Base-by-base conservation (phyloP, 2,888 invertebrate species). In the Eilema sororculum region DNA sequence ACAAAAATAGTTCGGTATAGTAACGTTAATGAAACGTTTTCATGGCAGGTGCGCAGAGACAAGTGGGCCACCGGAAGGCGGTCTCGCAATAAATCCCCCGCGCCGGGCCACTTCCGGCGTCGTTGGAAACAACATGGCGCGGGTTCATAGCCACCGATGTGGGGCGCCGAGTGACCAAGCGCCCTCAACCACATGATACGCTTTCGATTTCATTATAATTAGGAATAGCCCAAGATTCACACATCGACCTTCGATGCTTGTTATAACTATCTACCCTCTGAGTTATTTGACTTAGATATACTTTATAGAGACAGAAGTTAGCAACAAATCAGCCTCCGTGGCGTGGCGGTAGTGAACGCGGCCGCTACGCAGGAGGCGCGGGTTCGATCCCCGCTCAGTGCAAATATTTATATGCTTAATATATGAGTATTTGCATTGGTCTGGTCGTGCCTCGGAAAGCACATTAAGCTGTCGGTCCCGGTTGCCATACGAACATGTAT, bases 11-110 rank as follows among this genome's bases (percentile, higher is more conserved):
- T 77, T 60, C 72, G 46, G 61, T 74, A 64, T 72, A 74, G 70
- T 71, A 64, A 68, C 70, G 77, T 69, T 78, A 84, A 77, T 80
- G 67, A 75, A 84, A 74, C 71, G 75, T 82, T 85, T 84, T 81
- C 80, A 82, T 80, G 82, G 84, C 89, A 88, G 88, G 90, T 90
- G 89, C 83, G 80, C 87, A 85, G 85, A 86, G 87, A 87, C 91
- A 90, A 90, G 88, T 90, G 86, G 87, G 82, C 78, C 87, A 86
- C 83, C 90, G 91, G 90, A 89, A 89, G 87, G 84, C 72, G 70
- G 84, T 84, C 87, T 88, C 85, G 88, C 88, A 86, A 90, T 91
- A 90, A 90, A 89, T 88, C 88, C 89, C 89, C 87, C 82, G 56
- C 56, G 57, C 57, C 33, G 16, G 81, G 84, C 79, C 81, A 84